Evolutionary conservation across 2,113 vertebrate genomes (phyloP).

Genomic region (Tachuris rubrigastra): DNA sequence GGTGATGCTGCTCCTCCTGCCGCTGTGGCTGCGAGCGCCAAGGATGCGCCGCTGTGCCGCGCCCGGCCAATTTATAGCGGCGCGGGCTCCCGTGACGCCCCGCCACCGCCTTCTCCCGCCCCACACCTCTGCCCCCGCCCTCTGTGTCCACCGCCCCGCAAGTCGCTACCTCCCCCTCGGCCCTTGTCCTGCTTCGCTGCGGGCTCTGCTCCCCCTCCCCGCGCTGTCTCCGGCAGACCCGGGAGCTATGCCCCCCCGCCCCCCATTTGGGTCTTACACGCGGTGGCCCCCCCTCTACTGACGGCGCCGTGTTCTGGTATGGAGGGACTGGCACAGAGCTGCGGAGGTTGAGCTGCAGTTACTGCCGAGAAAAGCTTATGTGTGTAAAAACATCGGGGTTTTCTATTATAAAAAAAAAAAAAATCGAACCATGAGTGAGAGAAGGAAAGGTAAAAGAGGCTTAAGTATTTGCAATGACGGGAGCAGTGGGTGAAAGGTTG

Average conservation of each 20-base stretch:
- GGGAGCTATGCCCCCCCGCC: rapidly evolving
- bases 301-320: background rate
- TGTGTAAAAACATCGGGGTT: background rate
- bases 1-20: background rate
- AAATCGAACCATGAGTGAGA: no score
- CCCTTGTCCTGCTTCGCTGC: background rate
- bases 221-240: rapidly evolving
- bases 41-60: background rate
- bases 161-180: background rate
- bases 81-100: background rate
- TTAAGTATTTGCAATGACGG: background rate
- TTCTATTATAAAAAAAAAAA: background rate
- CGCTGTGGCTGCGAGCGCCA: background rate
- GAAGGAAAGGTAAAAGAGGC: background rate
- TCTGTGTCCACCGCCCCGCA: background rate
- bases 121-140: background rate
- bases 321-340: background rate
- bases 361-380: background rate
- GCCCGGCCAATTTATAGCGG: background rate
- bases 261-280: rapidly evolving
- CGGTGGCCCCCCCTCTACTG: rapidly evolving
- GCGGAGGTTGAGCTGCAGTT: background rate
- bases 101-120: background rate
- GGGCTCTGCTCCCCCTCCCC: background rate
- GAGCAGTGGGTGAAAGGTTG: background rate